A percentile compares a stretch with the other conserved stretches of the same genome.
phyloP scores from a whole-genome alignment of 2,888 invertebrate species.

The Trachelus tabidus region DNA sequence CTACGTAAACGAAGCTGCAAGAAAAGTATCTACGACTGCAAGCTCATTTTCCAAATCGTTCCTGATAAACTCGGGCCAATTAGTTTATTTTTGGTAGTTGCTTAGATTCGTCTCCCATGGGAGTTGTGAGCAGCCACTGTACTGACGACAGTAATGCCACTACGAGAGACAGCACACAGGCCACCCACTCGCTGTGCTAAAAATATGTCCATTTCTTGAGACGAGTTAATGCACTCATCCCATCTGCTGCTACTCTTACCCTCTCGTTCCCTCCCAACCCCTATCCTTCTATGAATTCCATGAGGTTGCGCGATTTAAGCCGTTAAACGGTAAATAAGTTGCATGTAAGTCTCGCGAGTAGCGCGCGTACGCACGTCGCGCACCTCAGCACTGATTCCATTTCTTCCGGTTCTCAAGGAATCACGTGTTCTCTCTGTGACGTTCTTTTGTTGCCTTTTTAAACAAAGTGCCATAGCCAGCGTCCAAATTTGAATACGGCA shows the following conservation, averaged over 20 bases:
- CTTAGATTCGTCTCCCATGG: slow-evolving; percentile 3
- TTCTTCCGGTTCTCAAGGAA: neutral
- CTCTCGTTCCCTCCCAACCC: neutral
- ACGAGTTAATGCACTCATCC: slow-evolving; percentile 6
- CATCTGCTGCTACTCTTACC: slow-evolving; percentile 5
- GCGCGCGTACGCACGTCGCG: neutral
- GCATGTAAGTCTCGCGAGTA: slow-evolving; percentile 1
- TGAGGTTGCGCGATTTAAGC: too few species aligned
- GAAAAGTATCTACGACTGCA: neutral
- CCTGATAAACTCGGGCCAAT: slow-evolving; percentile 48
- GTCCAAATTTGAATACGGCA: too few species aligned
- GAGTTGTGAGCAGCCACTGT: too few species aligned
- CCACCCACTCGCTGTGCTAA: slow-evolving; percentile 18
- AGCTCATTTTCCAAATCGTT: neutral
- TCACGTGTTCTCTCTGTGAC: too few species aligned
- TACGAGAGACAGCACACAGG: neutral
- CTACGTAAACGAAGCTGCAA: too few species aligned
- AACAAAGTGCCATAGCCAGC: too few species aligned
- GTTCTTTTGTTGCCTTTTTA: too few species aligned
- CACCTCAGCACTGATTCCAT: slow-evolving; percentile 2
- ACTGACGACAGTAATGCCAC: too few species aligned
- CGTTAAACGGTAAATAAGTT: too few species aligned
- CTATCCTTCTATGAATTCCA: neutral
- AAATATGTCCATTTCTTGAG: slow-evolving; percentile 26
- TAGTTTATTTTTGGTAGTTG: slow-evolving; percentile 44